Base-by-base conservation (phyloP, 2,888 invertebrate species). In the Atrina japonica region DNA sequence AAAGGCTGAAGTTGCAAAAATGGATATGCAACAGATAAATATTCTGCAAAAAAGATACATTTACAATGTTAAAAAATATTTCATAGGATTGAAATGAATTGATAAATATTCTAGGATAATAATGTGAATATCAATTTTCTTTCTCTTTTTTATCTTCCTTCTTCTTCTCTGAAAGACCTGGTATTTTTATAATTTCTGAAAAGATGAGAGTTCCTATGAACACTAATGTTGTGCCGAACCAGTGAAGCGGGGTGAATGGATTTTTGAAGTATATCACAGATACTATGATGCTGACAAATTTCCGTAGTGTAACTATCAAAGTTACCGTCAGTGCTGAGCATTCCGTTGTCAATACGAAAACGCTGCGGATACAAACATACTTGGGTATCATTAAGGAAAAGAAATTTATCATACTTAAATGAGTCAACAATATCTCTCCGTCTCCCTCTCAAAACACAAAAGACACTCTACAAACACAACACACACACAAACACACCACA, bases 251-350 rank as follows among this genome's bases (percentile, higher is more conserved):
- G 0, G 98, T 98, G 88, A 99, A 99, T 0, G 96, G 95, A 92
- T 99, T 99, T 83, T 94, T 93, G 89, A 99, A 99, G 91, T 98
- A 97, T 50, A 96, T 84, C 81, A 99, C 97, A 0, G 98, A 99
- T 88, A 99, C 95, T n/a, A 99, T 91, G 43, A 99, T 92, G 0
- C 98, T 98, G 40, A 96, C 93, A 88, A 99, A 99, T 91, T 99
- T 99, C 59, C 99, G 93, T 65, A 99, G 91, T 0, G 99, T 99
- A 35, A 99, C 95, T 0, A 99, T 97, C 80, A 99, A 92, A 0
- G 98, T 99, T 1, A 99, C 98, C 0, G 97, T 97, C 52, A 99
- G 91, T 0, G 98, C 97, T 0, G 96, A 93, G 88, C 97, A 97
- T 90, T 97, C 97, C 0, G 98, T 96, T 0, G 98, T 98, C 86